Evolutionary conservation across 2,113 vertebrate genomes (phyloP).

Genomic region (Phyllostomus hastatus): DNA sequence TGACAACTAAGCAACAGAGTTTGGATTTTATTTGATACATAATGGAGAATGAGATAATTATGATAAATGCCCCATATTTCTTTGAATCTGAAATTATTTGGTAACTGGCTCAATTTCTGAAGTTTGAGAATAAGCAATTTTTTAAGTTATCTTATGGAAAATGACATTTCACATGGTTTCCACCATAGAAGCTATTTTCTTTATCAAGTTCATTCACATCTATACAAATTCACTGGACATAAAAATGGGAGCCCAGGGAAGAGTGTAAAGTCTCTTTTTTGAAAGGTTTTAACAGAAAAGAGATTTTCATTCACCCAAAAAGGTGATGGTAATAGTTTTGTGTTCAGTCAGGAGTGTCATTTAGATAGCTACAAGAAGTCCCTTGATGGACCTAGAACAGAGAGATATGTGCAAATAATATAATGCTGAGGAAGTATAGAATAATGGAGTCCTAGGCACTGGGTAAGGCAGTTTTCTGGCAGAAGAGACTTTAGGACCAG

Average conservation of each 20-base stretch:
- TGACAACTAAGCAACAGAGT: neutral
- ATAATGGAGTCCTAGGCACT: neutral
- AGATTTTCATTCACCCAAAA: neutral
- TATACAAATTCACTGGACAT: neutral
- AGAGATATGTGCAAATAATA: neutral
- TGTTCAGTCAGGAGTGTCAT: neutral
- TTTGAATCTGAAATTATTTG: slow-evolving; percentile 38
- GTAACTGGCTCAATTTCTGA: neutral
- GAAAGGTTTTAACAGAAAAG: neutral
- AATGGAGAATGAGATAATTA: neutral
- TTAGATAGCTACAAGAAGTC: neutral
- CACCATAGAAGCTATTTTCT: neutral
- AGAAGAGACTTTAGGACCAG: neutral
- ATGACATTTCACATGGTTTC: neutral
- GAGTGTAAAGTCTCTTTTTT: neutral
- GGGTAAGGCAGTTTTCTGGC: neutral
- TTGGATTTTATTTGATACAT: neutral
- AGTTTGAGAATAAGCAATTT: neutral
- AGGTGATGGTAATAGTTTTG: neutral
- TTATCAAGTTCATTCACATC: neutral
- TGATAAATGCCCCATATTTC: neutral
- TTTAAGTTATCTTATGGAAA: slow-evolving; percentile 7
- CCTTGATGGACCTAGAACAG: neutral
- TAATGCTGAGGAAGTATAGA: neutral
- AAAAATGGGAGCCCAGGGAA: neutral